Conservation (phyloP, 2,888 invertebrate genomes). For the Polyommatus icarus region DNA sequence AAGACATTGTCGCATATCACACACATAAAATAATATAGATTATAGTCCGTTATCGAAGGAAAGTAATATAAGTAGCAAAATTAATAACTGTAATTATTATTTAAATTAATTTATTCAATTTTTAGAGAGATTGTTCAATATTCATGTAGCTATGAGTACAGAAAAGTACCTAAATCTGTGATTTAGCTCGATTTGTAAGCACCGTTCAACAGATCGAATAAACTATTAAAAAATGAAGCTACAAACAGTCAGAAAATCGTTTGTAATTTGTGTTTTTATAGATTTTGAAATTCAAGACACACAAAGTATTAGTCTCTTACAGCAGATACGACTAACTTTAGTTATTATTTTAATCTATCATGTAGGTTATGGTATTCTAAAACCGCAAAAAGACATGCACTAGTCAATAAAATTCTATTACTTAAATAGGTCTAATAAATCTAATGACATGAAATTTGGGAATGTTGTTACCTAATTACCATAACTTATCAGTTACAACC, state of each 20-base stretch:
- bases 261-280: not conserved
- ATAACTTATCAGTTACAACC: conserved; percentile 53
- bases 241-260: not conserved
- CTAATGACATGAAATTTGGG: conserved; percentile 54
- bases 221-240: not conserved
- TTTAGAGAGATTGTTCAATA: not conserved
- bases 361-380: conserved; percentile 47
- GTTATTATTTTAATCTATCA: conserved; percentile 28
- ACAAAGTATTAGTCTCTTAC: conserved; percentile 28
- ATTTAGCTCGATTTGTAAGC: not conserved
- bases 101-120: not conserved
- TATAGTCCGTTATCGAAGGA: not conserved
- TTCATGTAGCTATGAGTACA: not conserved
- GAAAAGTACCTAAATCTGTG: not conserved
- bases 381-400: conserved; percentile 62
- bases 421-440: conserved; percentile 48
- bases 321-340: conserved; percentile 29
- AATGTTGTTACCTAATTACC: conserved; percentile 56
- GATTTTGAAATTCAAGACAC: not conserved
- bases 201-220: not conserved
- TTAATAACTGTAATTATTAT: not conserved
- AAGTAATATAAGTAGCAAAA: not conserved
- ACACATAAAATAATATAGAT: not conserved
- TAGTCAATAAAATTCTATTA: conserved; percentile 48
- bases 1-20: not conserved